Conservation (phyloP, 2,113 vertebrate species). For the Myrmecophaga tridactyla region DNA sequence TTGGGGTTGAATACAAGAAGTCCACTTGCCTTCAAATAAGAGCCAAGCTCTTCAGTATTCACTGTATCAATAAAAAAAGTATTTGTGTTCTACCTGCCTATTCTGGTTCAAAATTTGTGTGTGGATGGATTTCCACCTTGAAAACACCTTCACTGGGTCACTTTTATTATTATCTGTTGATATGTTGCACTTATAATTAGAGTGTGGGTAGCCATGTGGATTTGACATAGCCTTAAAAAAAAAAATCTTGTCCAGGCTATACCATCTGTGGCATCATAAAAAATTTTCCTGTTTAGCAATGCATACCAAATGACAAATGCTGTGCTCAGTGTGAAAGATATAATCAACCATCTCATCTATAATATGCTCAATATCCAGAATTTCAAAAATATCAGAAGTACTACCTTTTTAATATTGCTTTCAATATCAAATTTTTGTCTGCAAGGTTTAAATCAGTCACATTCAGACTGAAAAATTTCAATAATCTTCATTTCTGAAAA, state of each 20-base stretch:
- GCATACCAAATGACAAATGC: neutral
- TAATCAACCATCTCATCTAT: neutral
- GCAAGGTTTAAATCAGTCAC: slow-evolving; percentile 45
- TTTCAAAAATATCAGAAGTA: neutral
- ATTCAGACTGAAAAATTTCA: slow-evolving; percentile 52
- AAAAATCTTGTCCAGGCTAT: neutral
- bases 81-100: neutral
- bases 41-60: neutral
- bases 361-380: neutral
- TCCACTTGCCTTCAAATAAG: neutral
- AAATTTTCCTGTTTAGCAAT: neutral
- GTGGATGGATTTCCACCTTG: neutral
- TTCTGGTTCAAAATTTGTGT: neutral
- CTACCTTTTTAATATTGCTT: neutral
- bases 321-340: neutral
- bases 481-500: slow-evolving; percentile 55
- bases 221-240: neutral
- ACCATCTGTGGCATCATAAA: neutral
- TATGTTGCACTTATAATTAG: neutral
- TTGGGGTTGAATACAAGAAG: neutral
- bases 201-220: neutral
- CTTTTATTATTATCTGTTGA: neutral
- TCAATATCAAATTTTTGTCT: slow-evolving; percentile 31
- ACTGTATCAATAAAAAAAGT: neutral
- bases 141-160: neutral